A percentile compares a stretch with the other conserved stretches of the same genome.
Conservation (phyloP, 92 coral and sea anemone species). For the Metridium senile region DNA sequence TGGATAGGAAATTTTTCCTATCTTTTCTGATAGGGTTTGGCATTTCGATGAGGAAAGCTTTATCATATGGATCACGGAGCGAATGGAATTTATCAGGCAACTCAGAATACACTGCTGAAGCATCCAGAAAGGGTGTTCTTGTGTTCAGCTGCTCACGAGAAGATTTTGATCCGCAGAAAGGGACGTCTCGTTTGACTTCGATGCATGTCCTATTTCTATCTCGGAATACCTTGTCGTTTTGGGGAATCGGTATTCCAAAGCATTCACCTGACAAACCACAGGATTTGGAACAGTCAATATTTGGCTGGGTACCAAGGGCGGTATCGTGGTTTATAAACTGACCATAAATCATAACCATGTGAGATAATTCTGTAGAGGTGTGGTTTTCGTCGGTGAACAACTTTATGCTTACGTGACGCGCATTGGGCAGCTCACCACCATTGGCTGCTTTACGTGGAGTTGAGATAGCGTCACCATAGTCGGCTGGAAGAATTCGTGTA, state of each 20-base stretch:
- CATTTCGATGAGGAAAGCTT: slow-evolving; percentile 2
- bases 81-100: background rate
- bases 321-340: slow-evolving; percentile 41
- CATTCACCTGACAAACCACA: slow-evolving; percentile 25
- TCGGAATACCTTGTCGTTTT: slow-evolving; percentile 20
- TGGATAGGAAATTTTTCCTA: slow-evolving; percentile 3
- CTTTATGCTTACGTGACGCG: slow-evolving; percentile 28
- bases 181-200: slow-evolving; percentile 32
- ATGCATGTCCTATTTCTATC: slow-evolving; percentile 20
- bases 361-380: slow-evolving; percentile 8
- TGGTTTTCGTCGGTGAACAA: slow-evolving; percentile 6
- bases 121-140: slow-evolving; percentile 58
- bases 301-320: slow-evolving; percentile 9
- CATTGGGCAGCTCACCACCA: slow-evolving; percentile 25
- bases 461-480: slow-evolving; percentile 39
- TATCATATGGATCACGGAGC: background rate
- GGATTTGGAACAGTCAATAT: slow-evolving; percentile 1
- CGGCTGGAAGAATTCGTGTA: slow-evolving; percentile 40
- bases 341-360: slow-evolving; percentile 60
- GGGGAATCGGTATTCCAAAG: slow-evolving; percentile 46
- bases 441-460: slow-evolving; percentile 27
- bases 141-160: slow-evolving; percentile 55
- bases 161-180: background rate
- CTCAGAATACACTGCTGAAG: slow-evolving; percentile 31
- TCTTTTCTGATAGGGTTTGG: background rate